Base-by-base conservation (phyloP, 2,797 vertebrate species). In the Tachyglossus aculeatus region DNA sequence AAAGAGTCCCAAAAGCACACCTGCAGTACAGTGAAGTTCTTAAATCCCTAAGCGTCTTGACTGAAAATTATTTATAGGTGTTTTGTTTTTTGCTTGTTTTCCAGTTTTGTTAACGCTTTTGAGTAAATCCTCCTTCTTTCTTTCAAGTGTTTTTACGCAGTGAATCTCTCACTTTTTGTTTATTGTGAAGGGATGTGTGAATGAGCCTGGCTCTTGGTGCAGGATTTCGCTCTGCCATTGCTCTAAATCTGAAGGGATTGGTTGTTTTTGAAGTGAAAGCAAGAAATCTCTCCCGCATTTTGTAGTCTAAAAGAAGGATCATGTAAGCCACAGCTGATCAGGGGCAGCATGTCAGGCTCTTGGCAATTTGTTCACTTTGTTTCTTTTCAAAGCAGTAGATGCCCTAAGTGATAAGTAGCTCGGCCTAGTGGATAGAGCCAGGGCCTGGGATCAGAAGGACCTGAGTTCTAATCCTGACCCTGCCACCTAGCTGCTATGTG, bases 351-450 rank as follows among this genome's bases (percentile, higher is more conserved):
- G 45, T 40, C 7, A 60, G 21, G 48, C 43, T 18, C 22, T 6
- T 50, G 19, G 25, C 45, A 1, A 0, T 63, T 52, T 57, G 27
- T 14, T 24, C 22, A 24, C n/a, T 19, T 48, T 48, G n/a, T 34
- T 52, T 41, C 57, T 21, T 27, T 33, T 7, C 12, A 9, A 47
- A 27, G 53, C 21, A 45, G 22, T 22, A 58, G 36, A 55, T 36
- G 55, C 38, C 57, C 59, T 52, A 16, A 38, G 24, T 54, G 39
- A 68, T 65, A 77, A 68, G 41, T 59, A 58, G n/a, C n/a, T n/a
- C n/a, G n/a, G n/a, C n/a, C n/a, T n/a, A n/a, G n/a, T n/a, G n/a
- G n/a, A n/a, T n/a, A n/a, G n/a, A n/a, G n/a, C n/a, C n/a, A n/a
- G n/a, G n/a, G n/a, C n/a, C n/a, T n/a, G n/a, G n/a, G n/a, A n/a